Conservation (phyloP, 2,113 vertebrate species). For the Taxidea taxus region DNA sequence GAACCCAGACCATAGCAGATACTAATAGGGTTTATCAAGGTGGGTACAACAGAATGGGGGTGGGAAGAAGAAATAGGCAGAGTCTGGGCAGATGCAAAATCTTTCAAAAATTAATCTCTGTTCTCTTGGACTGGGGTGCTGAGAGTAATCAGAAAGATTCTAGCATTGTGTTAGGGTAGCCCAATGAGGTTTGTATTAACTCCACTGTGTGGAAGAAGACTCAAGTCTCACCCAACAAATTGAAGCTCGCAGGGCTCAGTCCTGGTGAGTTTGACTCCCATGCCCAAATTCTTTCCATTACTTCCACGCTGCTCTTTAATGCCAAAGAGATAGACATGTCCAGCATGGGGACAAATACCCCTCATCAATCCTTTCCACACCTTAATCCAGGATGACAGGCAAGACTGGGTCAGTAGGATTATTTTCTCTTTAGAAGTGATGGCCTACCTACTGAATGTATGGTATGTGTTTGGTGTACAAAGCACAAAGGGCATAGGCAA, state of each 20-base stretch:
- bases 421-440: neutral
- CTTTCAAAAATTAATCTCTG: conserved; percentile 15
- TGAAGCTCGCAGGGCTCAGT: neutral
- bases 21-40: neutral
- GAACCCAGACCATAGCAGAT: neutral
- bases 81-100: neutral
- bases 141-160: neutral
- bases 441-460: neutral
- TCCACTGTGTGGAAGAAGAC: neutral
- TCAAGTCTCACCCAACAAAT: neutral
- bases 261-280: neutral
- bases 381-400: neutral
- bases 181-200: neutral
- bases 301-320: neutral
- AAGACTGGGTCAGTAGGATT: neutral
- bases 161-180: neutral
- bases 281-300: neutral
- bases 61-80: neutral
- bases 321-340: neutral
- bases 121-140: neutral
- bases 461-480: neutral
- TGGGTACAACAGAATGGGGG: neutral
- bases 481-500: neutral
- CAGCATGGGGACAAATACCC: neutral
- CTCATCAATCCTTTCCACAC: neutral